Base-by-base conservation (phyloP, 2,888 invertebrate species). In the Apodemia mormo region DNA sequence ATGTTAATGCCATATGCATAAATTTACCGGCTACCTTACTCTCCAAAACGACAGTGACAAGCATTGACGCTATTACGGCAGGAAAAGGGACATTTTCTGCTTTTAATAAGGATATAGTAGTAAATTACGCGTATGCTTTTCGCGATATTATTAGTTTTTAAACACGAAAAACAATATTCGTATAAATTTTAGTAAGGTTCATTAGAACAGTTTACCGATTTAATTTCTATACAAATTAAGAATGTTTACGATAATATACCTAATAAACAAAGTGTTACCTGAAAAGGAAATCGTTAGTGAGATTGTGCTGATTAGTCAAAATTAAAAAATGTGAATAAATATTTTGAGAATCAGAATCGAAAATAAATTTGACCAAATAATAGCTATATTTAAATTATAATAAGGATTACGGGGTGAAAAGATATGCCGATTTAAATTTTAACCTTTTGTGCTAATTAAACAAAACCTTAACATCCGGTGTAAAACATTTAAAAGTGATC, bases 401-500 rank as follows among this genome's bases (percentile, higher is more conserved):
- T 61, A 61, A 61, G 30, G 30, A 3, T 30, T 29, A 10, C 29
- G 30, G 30, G 58, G 61, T 61, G 61, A 49, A 70, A 73, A 74
- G 71, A 67, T 69, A 65, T 69, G 67, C 72, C 71, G 70, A 70
- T 49, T 66, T 66, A 68, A 66, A 71, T 83, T 80, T 81, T 85
- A 88, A 90, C 89, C 89, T 90, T 49, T 88, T 85, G 88, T 84
- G 86, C 87, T 89, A 89, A 92, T 91, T 91, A 91, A 89, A 80
- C 86, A 85, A 81, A 82, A 80, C 81, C 61, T 61, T 30, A 33
- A 81, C 86, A 88, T 91, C 90, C 90, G 90, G 88, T 78, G 77
- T 77, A 79, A 85, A 86, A 88, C 85, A 86, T 82, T 84, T 80
- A 75, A 76, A 81, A 85, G 84, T 85, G 84, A 89, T 90, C 86